Evolutionary conservation across 2,113 vertebrate species (phyloP).

Genomic region (Leptocoma aspasia): DNA sequence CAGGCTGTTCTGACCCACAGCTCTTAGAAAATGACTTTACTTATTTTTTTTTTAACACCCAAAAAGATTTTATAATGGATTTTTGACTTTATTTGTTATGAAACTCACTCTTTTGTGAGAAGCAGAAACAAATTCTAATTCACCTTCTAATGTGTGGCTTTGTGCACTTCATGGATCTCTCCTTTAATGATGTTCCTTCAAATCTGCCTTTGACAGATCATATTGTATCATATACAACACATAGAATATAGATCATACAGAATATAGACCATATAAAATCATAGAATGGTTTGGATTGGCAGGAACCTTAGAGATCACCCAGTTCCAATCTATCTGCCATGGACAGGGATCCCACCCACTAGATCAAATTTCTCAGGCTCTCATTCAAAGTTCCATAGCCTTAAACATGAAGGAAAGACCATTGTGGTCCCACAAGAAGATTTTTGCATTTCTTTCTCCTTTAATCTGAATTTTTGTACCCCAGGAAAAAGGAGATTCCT

Average conservation of each 20-base stretch:
- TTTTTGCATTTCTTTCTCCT: background rate
- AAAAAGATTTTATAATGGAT: background rate
- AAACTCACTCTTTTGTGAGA: background rate
- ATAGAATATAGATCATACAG: background rate
- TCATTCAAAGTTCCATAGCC: background rate
- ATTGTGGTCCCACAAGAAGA: background rate
- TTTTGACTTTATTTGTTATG: background rate
- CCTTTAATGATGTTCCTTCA: background rate
- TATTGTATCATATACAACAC: no score
- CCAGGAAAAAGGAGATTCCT: background rate
- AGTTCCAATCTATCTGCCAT: background rate
- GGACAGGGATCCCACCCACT: background rate
- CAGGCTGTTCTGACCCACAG: background rate
- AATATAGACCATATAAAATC: background rate
- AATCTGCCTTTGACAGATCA: background rate
- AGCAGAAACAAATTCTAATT: background rate
- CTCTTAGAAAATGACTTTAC: background rate
- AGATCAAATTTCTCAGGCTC: background rate
- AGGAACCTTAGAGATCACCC: background rate
- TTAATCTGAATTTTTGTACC: background rate
- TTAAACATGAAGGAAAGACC: background rate
- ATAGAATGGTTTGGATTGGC: background rate
- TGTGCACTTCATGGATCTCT: background rate
- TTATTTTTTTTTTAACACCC: background rate
- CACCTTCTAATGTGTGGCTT: background rate